Evolutionary conservation across 2,888 invertebrate genomes (phyloP), one percentile per base, ranked within the genome.

Genomic region (Lycocerus yunnanus): DNA sequence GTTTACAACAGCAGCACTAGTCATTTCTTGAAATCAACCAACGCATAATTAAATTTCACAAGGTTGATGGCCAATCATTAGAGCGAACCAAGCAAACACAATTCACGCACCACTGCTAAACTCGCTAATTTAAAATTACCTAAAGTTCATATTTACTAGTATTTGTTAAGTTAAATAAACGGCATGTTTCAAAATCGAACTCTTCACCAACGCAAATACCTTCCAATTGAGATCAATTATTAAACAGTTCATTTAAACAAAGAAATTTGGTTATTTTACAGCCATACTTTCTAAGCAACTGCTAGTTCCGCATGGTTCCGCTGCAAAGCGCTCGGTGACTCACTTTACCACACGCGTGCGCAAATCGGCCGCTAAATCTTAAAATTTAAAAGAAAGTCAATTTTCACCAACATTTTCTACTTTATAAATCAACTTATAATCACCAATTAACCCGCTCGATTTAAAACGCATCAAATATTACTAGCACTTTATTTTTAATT

Each of bases 191-290:
- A 9, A 14, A 11, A 68, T 27, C 15, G 16, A n/a, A 71, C 21
- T 60, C 71, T 71, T 71, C n/a, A 43, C 65, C 65, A 71, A 69
- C 68, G 69, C 67, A 63, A 74, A 67, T 63, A 74, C 69, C 58
- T 58, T 77, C 67, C 71, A 60, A n/a, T 71, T 72, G 73, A 77
- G 75, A 77, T 74, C 75, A 80, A 80, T 81, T 82, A 79, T 81
- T 82, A 85, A 86, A 84, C 84, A 83, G 83, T 82, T 78, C 81
- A 76, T 82, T 82, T 85, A 81, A 87, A 87, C 87, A 87, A 87
- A 87, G 87, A 84, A 84, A 84, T 84, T 85, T 85, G 86, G 85
- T 86, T 86, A 85, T 85, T 86, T 85, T 85, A 85, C 86, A 86
- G 86, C 86, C 86, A 86, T 86, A 85, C 85, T 85, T 86, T 77